Percentiles rank a stretch among this genome's conserved stretches.
These are phyloP conservation scores for Columba livia DNA, from an alignment of 2,113 vertebrate genomes.

Conservation along the genomic window DNA sequence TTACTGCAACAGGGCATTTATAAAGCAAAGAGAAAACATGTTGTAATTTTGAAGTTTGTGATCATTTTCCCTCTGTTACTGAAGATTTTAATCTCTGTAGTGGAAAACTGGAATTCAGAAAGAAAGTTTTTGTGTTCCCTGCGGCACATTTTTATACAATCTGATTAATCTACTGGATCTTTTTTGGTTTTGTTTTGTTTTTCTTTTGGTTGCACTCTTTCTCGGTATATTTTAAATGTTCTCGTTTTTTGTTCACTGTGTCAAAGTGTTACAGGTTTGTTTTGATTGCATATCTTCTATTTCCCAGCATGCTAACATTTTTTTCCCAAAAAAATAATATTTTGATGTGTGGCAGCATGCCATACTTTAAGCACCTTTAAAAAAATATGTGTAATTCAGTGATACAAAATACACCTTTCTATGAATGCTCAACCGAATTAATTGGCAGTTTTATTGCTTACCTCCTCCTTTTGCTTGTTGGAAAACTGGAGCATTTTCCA, in stretches of 20 bases:
- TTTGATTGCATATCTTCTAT: neutral
- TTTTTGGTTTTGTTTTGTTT: neutral
- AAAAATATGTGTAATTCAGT: neutral
- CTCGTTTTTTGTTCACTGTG: neutral
- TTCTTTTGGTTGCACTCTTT: neutral
- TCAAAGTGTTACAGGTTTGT: neutral
- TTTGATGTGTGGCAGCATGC: conserved; percentile 17
- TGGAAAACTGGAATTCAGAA: neutral
- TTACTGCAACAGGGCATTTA: neutral
- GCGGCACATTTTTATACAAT: neutral
- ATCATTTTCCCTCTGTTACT: neutral
- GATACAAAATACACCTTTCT: conserved; percentile 34
- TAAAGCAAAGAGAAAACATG: neutral
- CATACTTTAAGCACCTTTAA: conserved; percentile 3
- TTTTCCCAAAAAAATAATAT: neutral
- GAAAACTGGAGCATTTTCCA: neutral
- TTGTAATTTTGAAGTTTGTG: neutral
- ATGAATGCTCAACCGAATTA: neutral
- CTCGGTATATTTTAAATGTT: neutral
- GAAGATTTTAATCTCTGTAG: neutral
- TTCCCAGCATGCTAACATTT: neutral
- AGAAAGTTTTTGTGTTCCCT: neutral
- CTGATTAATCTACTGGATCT: neutral
- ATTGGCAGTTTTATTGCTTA: conserved; percentile 41
- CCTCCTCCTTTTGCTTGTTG: neutral